Evolutionary conservation across 2,888 invertebrate species (phyloP), one percentile per base, ranked within the genome.

Genomic region (Perdita meconis): DNA sequence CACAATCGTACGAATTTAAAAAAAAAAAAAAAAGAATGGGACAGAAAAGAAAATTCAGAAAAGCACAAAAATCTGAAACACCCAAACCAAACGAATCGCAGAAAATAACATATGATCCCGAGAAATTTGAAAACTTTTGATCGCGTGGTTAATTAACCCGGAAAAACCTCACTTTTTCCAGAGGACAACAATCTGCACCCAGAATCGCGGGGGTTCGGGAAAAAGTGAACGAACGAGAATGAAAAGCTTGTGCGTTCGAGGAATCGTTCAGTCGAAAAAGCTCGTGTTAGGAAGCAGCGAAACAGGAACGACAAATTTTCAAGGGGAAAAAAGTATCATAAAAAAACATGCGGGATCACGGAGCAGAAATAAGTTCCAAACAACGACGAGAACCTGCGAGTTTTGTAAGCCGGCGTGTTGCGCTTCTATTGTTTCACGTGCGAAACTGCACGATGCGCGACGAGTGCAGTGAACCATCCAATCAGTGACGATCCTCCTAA

Each of bases 141-240:
- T 30, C 30, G 47, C 44, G 50, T 42, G 71, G 19, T 60, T 51
- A 30, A 84, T 84, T 84, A 84, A 84, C 67, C 76, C 66, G 80
- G 70, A 59, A 59, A 80, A 72, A 67, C 59, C 61, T 80, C 73
- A 22, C 73, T 82, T 83, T 63, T 90, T 90, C 79, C 89, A 90
- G 89, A 87, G 76, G 84, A 85, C 82, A 88, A 85, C 87, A 85
- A 81, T 84, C 84, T 85, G 76, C 86, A 82, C 80, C 77, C 83
- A 81, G 88, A 86, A 73, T 86, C 82, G 63, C 84, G 82, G 75
- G 87, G 87, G 84, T 87, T 83, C 81, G 85, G 86, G 71, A 86
- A 84, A 86, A 88, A 88, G 81, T 89, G 88, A 89, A 80, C 70
- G 68, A 70, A 77, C 81, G 69, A 59, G 74, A 65, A 65, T 78